phyloP scores from a whole-genome alignment of 2,113 vertebrate species.

The Cranoglanis bouderius region DNA sequence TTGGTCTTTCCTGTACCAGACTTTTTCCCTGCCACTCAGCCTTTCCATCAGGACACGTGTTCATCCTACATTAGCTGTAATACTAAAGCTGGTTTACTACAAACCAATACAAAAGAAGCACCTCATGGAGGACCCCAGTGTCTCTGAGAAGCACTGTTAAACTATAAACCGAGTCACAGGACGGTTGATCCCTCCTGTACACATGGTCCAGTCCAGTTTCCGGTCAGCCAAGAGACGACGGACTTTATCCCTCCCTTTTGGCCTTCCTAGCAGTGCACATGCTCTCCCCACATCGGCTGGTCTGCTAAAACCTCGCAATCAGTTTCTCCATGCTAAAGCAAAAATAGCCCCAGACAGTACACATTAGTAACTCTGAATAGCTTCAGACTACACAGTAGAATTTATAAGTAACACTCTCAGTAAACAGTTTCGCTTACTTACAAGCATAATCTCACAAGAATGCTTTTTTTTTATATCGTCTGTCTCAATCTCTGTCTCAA shows the following conservation, averaged over 20 bases:
- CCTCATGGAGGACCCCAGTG: not conserved
- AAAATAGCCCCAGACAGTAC: slow-evolving; percentile 36
- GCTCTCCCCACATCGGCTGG: not conserved
- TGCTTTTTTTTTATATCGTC: not conserved
- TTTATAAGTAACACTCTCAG: not conserved
- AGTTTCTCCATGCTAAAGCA: slow-evolving; percentile 1
- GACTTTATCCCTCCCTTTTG: not conserved
- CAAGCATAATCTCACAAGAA: not conserved
- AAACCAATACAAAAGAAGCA: not conserved
- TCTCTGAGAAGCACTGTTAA: not conserved
- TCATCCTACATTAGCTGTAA: not conserved
- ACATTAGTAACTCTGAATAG: slow-evolving; percentile 24
- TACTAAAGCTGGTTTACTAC: slow-evolving; percentile 6
- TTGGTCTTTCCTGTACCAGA: not conserved
- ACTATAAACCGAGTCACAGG: not conserved
- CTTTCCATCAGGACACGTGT: not conserved
- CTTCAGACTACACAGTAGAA: slow-evolving; percentile 8
- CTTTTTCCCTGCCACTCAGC: slow-evolving; percentile 7
- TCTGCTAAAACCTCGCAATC: not conserved
- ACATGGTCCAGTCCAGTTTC: not conserved
- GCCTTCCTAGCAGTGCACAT: not conserved
- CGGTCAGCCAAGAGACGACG: not conserved
- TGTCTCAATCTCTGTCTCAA: not conserved
- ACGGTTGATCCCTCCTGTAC: not conserved
- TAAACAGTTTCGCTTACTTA: slow-evolving; percentile 11